Conservation (phyloP, 1,140 invertebrate species). For the Trigoniulus corallinus region DNA sequence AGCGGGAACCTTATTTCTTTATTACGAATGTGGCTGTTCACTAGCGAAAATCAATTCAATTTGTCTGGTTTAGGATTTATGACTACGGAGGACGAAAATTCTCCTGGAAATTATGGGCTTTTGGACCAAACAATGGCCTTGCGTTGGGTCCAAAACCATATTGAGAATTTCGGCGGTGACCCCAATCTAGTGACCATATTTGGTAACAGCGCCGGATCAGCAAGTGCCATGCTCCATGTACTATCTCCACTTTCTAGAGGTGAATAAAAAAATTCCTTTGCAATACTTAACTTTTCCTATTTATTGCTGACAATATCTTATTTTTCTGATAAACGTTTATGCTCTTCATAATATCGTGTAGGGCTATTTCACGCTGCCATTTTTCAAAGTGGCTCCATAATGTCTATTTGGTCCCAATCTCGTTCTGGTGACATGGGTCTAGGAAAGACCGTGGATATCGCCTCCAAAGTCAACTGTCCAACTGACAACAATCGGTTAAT, state of each 20-base stretch:
- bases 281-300: too few species aligned
- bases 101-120: constrained; percentile 90
- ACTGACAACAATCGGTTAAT: neutral
- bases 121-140: constrained; percentile 80
- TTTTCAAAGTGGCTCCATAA: neutral
- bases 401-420: neutral
- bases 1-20: too few species aligned
- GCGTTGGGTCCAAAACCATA: constrained; percentile 81
- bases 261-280: too few species aligned
- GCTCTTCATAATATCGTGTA: too few species aligned
- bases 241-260: constrained; percentile 14
- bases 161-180: constrained; percentile 77
- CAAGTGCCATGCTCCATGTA: constrained; percentile 17
- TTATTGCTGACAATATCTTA: too few species aligned
- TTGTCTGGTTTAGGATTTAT: constrained; percentile 73
- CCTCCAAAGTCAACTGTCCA: neutral
- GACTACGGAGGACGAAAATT: constrained; percentile 78
- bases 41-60: too few species aligned
- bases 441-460: neutral
- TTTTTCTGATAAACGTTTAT: too few species aligned
- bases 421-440: neutral
- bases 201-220: constrained; percentile 20
- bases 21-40: too few species aligned
- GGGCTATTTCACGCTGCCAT: neutral
- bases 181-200: constrained; percentile 25